Conservation (phyloP, 2,113 vertebrate genomes). For the Eubucco bourcierii region DNA sequence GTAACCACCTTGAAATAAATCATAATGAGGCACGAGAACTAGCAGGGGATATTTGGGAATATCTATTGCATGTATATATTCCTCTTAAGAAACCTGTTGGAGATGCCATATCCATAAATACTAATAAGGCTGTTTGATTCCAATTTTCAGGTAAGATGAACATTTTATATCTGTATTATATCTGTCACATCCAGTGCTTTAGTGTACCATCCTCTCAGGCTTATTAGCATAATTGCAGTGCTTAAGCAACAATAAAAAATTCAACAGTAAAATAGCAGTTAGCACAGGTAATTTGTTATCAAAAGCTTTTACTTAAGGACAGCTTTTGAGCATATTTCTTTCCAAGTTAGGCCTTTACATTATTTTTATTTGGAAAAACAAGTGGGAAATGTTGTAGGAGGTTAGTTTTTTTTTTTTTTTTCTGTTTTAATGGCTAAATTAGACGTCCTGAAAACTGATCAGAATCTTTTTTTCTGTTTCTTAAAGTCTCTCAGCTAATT, state of each 20-base stretch:
- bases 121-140: conserved; percentile 79
- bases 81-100: conserved; percentile 66
- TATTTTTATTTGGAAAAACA: conserved; percentile 79
- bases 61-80: conserved; percentile 70
- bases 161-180: conserved; percentile 82
- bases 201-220: conserved; percentile 72
- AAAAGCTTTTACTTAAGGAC: conserved; percentile 82
- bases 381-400: background rate
- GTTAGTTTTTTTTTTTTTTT: conserved; percentile 16
- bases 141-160: conserved; percentile 82
- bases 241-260: conserved; percentile 83
- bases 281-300: conserved; percentile 79
- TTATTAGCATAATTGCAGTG: conserved; percentile 83
- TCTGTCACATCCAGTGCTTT: conserved; percentile 78
- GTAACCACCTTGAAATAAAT: conserved; percentile 55
- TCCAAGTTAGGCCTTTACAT: conserved; percentile 71
- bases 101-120: conserved; percentile 79
- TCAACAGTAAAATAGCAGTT: conserved; percentile 79
- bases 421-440: conserved; percentile 43
- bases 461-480: background rate
- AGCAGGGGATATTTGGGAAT: conserved; percentile 52
- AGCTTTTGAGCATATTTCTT: conserved; percentile 75
- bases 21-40: conserved; percentile 2
- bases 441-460: conserved; percentile 31
- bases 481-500: background rate